A percentile compares a stretch with the other conserved stretches of the same genome.
Conservation (phyloP, 2,888 invertebrate species). For the Synergus itoensis region DNA sequence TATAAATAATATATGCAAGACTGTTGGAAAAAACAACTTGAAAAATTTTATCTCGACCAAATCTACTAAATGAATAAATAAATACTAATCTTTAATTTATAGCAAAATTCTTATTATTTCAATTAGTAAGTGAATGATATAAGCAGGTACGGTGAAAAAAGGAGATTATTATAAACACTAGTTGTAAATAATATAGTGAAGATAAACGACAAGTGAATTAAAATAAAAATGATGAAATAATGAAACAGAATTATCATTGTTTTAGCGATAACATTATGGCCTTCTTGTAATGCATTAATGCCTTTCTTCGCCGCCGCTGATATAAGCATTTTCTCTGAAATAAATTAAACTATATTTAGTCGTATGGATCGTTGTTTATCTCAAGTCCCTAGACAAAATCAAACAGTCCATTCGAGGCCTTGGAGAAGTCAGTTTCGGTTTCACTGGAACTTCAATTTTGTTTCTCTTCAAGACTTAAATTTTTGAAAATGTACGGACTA, state of each 20-base stretch:
- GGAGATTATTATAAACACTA: background rate
- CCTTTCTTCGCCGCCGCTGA: constrained; percentile 2
- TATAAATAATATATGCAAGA: too few species aligned
- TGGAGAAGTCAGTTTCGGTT: background rate
- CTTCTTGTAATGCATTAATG: constrained; percentile 11
- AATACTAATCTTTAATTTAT: too few species aligned
- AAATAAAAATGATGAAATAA: constrained; percentile 11
- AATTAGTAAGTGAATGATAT: too few species aligned
- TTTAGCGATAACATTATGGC: constrained; percentile 21
- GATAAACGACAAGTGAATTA: background rate
- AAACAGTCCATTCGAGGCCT: background rate
- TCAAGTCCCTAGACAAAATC: background rate
- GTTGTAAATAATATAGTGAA: constrained; percentile 3
- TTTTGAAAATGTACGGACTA: constrained; percentile 48
- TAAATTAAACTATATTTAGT: constrained; percentile 8
- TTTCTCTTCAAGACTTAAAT: background rate
- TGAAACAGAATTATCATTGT: background rate
- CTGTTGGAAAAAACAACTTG: too few species aligned
- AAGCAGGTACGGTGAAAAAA: background rate
- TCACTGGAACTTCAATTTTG: background rate
- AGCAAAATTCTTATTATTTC: too few species aligned
- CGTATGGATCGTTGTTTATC: constrained; percentile 3
- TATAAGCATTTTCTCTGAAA: background rate
- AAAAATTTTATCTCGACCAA: too few species aligned
- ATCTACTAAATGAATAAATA: too few species aligned